phyloP scores from a whole-genome alignment of 2,797 vertebrate species.

The Geotria australis region DNA sequence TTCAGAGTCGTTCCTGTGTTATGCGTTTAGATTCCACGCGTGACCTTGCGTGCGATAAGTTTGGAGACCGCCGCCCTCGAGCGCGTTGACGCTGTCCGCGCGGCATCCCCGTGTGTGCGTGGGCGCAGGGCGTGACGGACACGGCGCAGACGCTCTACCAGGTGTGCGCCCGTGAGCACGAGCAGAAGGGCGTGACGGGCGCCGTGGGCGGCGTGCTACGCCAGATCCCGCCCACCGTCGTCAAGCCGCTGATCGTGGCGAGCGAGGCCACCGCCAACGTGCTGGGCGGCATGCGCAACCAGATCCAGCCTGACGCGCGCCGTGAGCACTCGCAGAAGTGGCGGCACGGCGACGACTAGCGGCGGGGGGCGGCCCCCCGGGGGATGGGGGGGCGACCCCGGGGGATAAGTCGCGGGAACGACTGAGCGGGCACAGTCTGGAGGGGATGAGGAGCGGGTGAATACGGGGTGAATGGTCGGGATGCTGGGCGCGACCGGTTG shows the following conservation, averaged over 20 bases:
- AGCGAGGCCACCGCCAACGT: conserved; percentile 63
- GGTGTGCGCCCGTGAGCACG: conserved; percentile 48
- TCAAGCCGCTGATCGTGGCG: conserved; percentile 55
- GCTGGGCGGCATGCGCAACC: conserved; percentile 64
- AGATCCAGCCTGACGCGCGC: conserved; percentile 59
- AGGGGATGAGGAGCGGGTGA: too few relatives aligned
- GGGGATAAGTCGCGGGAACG: not conserved
- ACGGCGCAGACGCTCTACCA: conserved; percentile 61
- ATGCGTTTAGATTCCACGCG: too few relatives aligned
- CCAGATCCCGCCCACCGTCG: conserved; percentile 65
- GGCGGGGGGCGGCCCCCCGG: conserved; percentile 18
- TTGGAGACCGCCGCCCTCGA: too few relatives aligned
- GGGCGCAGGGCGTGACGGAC: conserved; percentile 49
- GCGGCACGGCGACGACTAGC: conserved; percentile 42
- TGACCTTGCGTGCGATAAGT: too few relatives aligned
- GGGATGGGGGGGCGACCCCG: not conserved
- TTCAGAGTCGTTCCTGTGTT: too few relatives aligned
- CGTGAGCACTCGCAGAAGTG: conserved; percentile 68
- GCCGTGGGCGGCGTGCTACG: conserved; percentile 59
- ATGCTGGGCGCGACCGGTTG: too few relatives aligned
- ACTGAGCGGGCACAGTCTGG: not conserved
- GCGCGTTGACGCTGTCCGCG: too few relatives aligned
- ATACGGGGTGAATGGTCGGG: too few relatives aligned
- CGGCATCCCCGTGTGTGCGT: too few relatives aligned
- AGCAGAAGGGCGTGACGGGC: conserved; percentile 59